Evolutionary conservation across 2,888 invertebrate genomes (phyloP), one percentile per base, ranked within the genome.

Genomic region (Cacoxenus indagator): DNA sequence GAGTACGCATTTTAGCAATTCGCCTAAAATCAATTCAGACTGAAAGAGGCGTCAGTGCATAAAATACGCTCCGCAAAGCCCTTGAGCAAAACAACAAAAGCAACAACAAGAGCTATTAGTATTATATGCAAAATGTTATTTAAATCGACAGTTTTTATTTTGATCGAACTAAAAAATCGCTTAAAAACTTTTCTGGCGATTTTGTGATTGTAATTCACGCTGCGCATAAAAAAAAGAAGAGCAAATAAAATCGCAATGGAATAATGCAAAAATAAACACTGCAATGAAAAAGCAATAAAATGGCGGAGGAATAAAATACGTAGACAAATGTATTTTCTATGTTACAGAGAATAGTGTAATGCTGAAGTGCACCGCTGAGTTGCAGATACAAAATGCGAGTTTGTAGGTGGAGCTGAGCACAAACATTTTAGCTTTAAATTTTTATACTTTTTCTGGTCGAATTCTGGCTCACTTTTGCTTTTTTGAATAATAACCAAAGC

Each of bases 81-180:
- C 11, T 17, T 29, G 22, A 27, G 8, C 29, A 22, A 43, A 5
- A 3, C 2, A 29, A 27, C 11, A 48, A 46, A 31, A 70, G 67
- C 62, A 46, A 14, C 64, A 70, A 31, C 46, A 31, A 37, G 9
- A 37, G 14, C 37, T 11, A 37, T 14, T 37, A 37, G 8, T 37
- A 37, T 14, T 14, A 27, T 26, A 27, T 26, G 26, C 55, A 27
- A 55, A 61, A 61, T 61, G 31, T 43, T 37, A 65, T 65, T 67
- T 64, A 65, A 71, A 71, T 62, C 48, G 46, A 37, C 22, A 17
- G 19, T 24, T 22, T 22, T 22, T 22, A n/a, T 48, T 61, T 61
- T 14, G 31, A 69, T 67, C 61, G 67, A 67, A 73, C 73, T 73
- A 73, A 73, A n/a, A 73, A 73, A 73, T 70, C 70, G 70, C 70